phyloP scores from a whole-genome alignment of 2,888 invertebrate genomes.

The Pristionchus arcanus region DNA sequence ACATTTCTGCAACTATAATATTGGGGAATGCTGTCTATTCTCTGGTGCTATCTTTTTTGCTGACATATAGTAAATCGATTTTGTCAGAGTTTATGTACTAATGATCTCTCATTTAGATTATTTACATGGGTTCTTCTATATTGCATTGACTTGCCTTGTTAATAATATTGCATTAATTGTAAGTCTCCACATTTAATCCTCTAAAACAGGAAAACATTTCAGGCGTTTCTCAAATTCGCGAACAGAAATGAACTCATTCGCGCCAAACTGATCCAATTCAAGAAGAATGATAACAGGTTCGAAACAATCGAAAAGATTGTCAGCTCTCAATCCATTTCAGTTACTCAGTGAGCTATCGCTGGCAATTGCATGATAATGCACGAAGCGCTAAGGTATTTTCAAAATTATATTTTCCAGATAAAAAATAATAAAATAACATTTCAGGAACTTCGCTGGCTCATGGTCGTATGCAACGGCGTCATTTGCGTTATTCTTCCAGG shows the following conservation, averaged over 20 bases:
- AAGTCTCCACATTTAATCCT: not conserved
- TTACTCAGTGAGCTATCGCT: constrained; percentile 31
- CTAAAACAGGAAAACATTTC: not conserved
- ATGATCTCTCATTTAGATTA: not conserved
- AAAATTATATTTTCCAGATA: not conserved
- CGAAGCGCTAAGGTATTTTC: not conserved
- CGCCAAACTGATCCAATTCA: not conserved
- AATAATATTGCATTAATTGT: constrained; percentile 15
- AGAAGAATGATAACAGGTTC: not conserved
- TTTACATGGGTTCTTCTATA: constrained; percentile 11
- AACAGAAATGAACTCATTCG: not conserved
- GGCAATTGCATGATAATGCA: not conserved
- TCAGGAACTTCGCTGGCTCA: constrained; percentile 25
- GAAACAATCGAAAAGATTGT: not conserved
- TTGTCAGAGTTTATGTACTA: not conserved
- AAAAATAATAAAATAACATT: not conserved
- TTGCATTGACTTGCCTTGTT: not conserved
- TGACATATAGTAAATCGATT: not conserved
- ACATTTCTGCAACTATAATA: not conserved
- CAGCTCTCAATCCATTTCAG: not conserved
- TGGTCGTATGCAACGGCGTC: not conserved
- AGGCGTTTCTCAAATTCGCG: not conserved
- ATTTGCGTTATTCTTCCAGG: not conserved
- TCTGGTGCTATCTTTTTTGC: not conserved
- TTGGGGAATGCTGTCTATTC: not conserved